phyloP scores from a whole-genome alignment of 2,113 vertebrate genomes.

The Rhinopomastus cyanomelas region DNA sequence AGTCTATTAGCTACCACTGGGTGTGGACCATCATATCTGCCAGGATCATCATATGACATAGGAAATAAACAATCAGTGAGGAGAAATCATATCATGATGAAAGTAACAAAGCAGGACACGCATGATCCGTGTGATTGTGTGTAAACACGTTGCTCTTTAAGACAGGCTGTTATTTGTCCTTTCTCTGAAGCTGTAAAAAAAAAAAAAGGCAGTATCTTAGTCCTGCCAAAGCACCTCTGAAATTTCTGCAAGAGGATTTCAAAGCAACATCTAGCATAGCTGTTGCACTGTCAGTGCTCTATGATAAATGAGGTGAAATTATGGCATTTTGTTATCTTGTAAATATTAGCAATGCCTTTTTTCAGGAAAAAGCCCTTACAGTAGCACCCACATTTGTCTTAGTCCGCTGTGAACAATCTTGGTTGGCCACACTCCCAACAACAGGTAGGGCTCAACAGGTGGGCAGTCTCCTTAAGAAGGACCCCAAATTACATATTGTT shows the following conservation, averaged over 20 bases:
- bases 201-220: not conserved
- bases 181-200: not conserved
- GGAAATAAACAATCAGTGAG: not conserved
- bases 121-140: not conserved
- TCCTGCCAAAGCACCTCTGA: not conserved
- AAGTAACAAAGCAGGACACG: not conserved
- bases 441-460: not conserved
- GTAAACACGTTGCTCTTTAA: not conserved
- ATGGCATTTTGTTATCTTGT: not conserved
- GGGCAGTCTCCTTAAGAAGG: not conserved
- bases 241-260: not conserved
- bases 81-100: not conserved
- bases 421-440: not conserved
- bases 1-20: not conserved
- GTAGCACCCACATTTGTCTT: not conserved
- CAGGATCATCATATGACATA: not conserved
- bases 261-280: not conserved
- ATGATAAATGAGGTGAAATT: not conserved
- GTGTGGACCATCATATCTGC: not conserved
- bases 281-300: not conserved
- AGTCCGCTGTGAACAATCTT: not conserved
- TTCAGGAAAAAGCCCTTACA: not conserved
- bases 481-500: not conserved
- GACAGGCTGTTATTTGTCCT: not conserved
- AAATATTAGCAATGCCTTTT: not conserved